Conservation (phyloP, 2,888 invertebrate species). For the Chymomyza caudatula region DNA sequence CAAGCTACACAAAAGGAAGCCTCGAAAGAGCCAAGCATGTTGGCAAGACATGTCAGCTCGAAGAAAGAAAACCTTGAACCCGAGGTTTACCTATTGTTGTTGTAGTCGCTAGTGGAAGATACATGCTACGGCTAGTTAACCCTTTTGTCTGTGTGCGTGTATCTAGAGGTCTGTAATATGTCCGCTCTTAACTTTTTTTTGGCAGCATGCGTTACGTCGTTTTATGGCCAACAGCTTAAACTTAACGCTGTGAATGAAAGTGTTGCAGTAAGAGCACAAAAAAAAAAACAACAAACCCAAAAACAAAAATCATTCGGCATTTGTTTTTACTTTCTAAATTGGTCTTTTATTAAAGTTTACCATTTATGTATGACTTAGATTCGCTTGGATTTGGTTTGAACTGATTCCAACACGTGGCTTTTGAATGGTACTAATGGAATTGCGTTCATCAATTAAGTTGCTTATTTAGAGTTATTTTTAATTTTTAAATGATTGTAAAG, state of each 20-base stretch:
- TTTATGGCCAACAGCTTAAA: slow-evolving; percentile 20
- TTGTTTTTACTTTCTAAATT: slow-evolving; percentile 72
- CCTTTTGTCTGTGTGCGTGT: slow-evolving; percentile 1
- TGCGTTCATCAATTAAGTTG: background rate
- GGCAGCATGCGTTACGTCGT: background rate
- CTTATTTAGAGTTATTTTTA: background rate
- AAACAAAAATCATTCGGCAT: slow-evolving; percentile 51
- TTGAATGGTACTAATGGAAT: background rate
- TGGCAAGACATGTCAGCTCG: background rate
- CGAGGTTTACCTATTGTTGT: slow-evolving; percentile 21
- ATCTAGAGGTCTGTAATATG: slow-evolving; percentile 4
- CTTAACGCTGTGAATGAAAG: slow-evolving; percentile 54
- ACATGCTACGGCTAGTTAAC: background rate
- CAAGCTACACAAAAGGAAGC: slow-evolving; percentile 34
- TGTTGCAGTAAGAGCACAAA: slow-evolving; percentile 42
- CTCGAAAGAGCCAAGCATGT: slow-evolving; percentile 11
- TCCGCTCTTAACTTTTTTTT: slow-evolving; percentile 17
- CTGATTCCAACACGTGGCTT: background rate
- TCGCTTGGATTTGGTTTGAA: background rate
- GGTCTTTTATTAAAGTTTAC: slow-evolving; percentile 37
- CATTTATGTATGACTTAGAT: background rate
- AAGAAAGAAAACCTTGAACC: slow-evolving; percentile 55
- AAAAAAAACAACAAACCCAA: background rate
- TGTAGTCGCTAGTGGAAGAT: background rate
- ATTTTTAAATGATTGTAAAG: too few species aligned